Evolutionary conservation across 2,113 vertebrate genomes (phyloP).

Genomic region (Colius striatus): DNA sequence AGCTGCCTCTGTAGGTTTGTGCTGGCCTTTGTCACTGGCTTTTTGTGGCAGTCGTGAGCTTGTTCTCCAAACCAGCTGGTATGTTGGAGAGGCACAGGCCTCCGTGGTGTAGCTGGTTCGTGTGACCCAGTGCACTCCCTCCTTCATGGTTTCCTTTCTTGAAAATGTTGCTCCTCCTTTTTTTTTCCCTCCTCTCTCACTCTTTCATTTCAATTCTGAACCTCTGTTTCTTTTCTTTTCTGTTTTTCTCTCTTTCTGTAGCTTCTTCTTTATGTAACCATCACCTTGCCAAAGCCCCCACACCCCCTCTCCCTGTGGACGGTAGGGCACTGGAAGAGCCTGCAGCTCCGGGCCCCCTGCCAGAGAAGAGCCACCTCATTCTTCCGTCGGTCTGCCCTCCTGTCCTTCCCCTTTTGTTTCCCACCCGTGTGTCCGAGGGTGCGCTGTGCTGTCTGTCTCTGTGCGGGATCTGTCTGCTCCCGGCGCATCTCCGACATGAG

Average conservation of each 20-base stretch:
- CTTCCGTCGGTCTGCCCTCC: conserved; percentile 70
- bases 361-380: conserved; percentile 79
- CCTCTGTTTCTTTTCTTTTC: conserved; percentile 64
- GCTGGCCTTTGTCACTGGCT: background rate
- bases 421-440: conserved; percentile 62
- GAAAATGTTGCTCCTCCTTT: background rate
- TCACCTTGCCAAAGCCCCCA: conserved; percentile 76
- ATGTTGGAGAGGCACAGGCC: background rate
- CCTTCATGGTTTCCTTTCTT: background rate
- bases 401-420: conserved; percentile 48
- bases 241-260: conserved; percentile 78
- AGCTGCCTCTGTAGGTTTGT: background rate
- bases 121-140: background rate
- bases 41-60: background rate
- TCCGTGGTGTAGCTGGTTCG: no score
- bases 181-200: background rate
- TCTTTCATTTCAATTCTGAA: conserved; percentile 75
- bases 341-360: conserved; percentile 50
- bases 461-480: conserved; percentile 43
- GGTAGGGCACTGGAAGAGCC: conserved; percentile 76
- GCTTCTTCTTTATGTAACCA: conserved; percentile 86
- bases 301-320: conserved; percentile 74
- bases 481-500: background rate
- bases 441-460: conserved; percentile 61
- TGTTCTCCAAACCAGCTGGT: accelerated